Conservation (phyloP, 1,140 invertebrate species). For the Scaptomyza montana region DNA sequence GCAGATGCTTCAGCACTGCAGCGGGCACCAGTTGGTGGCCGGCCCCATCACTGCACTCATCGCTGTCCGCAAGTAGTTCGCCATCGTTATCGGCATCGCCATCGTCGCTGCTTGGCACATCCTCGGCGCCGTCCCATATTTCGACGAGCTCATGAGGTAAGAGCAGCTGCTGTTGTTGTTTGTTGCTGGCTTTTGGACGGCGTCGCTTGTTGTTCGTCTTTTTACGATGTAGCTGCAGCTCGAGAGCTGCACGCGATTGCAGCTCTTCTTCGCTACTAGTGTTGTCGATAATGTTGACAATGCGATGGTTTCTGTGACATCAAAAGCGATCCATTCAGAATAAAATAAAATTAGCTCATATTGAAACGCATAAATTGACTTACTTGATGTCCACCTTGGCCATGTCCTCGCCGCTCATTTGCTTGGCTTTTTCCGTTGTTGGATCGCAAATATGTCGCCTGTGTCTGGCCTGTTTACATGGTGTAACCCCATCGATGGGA, state of each 20-base stretch:
- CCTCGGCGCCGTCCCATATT: slow-evolving; percentile 81
- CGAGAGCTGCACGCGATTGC: slow-evolving; percentile 60
- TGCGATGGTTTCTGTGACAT: slow-evolving; percentile 70
- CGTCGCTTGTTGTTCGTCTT: slow-evolving; percentile 77
- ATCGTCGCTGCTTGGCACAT: slow-evolving; percentile 75
- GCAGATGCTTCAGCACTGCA: slow-evolving; percentile 74
- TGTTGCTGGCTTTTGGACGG: slow-evolving; percentile 72
- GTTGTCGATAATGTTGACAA: slow-evolving; percentile 82
- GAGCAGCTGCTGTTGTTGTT: slow-evolving; percentile 59
- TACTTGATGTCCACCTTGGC: slow-evolving; percentile 73
- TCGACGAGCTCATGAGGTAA: slow-evolving; percentile 79
- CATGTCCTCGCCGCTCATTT: slow-evolving; percentile 64
- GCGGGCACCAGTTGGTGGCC: slow-evolving; percentile 69
- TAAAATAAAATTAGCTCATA: background rate
- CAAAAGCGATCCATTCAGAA: background rate
- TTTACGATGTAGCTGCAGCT: slow-evolving; percentile 61
- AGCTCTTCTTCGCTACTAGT: slow-evolving; percentile 81
- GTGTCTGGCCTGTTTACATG: slow-evolving; percentile 84
- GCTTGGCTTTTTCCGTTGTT: slow-evolving; percentile 69
- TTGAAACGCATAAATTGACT: slow-evolving; percentile 21
- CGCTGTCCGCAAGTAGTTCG: slow-evolving; percentile 77
- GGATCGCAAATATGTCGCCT: slow-evolving; percentile 74
- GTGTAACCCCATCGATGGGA: slow-evolving; percentile 83
- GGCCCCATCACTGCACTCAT: slow-evolving; percentile 79
- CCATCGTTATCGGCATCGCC: slow-evolving; percentile 69